Conservation (phyloP, 2,113 vertebrate genomes). For the Forbesichthys papilliferus region DNA sequence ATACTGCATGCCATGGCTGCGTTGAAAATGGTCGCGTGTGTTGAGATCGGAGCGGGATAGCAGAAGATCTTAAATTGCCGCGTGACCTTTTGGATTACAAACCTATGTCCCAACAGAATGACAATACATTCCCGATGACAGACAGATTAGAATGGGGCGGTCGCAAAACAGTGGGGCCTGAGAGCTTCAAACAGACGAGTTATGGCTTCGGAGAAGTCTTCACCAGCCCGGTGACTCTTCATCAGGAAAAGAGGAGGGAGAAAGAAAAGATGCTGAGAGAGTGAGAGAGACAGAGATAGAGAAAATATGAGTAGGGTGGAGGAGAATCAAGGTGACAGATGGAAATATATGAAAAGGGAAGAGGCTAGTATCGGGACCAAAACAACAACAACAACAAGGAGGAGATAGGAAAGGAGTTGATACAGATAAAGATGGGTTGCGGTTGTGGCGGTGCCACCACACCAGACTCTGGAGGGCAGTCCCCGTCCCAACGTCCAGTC, state of each 20-base stretch:
- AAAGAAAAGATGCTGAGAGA: slow-evolving; percentile 30
- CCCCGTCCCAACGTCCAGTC: slow-evolving; percentile 58
- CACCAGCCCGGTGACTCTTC: slow-evolving; percentile 60
- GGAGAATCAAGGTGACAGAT: slow-evolving; percentile 66
- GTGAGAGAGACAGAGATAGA: slow-evolving; percentile 31
- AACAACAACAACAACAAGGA: not conserved
- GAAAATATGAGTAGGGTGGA: slow-evolving; percentile 66
- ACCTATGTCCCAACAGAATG: slow-evolving; percentile 39
- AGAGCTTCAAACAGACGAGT: slow-evolving; percentile 42
- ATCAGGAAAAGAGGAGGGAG: slow-evolving; percentile 43
- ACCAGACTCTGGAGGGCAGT: slow-evolving; percentile 18
- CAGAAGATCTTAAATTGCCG: slow-evolving; percentile 29
- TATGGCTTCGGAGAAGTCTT: slow-evolving; percentile 56
- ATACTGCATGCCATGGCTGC: slow-evolving; percentile 5
- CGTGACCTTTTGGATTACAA: slow-evolving; percentile 46
- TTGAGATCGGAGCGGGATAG: slow-evolving; percentile 53
- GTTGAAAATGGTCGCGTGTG: slow-evolving; percentile 50
- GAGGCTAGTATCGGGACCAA: not conserved
- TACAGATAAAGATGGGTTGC: not conserved
- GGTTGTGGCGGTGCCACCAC: slow-evolving; percentile 30
- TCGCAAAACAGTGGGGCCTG: slow-evolving; percentile 51
- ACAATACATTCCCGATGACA: slow-evolving; percentile 32
- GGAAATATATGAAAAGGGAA: slow-evolving; percentile 62
- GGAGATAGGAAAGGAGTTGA: not conserved
- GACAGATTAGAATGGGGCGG: slow-evolving; percentile 28